Evolutionary conservation across 2,113 vertebrate species (phyloP).

Genomic region (Atlantisia rogersi): DNA sequence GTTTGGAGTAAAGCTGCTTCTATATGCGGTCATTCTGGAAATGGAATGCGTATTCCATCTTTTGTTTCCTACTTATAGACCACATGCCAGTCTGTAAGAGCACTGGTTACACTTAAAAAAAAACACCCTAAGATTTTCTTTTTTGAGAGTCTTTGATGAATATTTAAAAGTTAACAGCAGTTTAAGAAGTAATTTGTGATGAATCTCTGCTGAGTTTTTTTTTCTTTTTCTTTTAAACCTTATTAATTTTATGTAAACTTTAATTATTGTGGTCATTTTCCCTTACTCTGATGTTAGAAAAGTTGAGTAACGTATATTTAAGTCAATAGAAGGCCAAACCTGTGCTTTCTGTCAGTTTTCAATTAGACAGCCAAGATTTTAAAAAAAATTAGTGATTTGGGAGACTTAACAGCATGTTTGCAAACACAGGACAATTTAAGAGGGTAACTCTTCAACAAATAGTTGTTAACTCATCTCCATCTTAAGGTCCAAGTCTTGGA

Average conservation of each 20-base stretch:
- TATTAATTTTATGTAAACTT: background rate
- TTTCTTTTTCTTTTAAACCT: background rate
- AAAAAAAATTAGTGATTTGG: background rate
- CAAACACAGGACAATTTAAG: background rate
- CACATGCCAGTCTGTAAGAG: background rate
- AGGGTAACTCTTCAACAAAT: background rate
- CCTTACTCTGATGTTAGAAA: background rate
- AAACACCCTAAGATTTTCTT: background rate
- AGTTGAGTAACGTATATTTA: background rate
- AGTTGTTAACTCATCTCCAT: background rate
- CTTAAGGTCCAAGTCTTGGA: background rate
- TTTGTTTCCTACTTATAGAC: background rate
- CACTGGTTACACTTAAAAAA: background rate
- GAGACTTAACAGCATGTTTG: background rate
- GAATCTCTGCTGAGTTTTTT: accelerated
- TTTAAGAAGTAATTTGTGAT: background rate
- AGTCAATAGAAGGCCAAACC: background rate
- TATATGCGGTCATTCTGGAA: background rate
- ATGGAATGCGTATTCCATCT: background rate
- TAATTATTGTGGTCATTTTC: background rate
- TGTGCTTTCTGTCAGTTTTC: background rate
- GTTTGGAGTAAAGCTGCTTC: background rate
- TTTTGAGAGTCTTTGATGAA: background rate
- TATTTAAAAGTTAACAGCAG: background rate
- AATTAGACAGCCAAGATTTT: background rate